Evolutionary conservation across 2,888 invertebrate genomes (phyloP).

Genomic region (Cabera pusaria): DNA sequence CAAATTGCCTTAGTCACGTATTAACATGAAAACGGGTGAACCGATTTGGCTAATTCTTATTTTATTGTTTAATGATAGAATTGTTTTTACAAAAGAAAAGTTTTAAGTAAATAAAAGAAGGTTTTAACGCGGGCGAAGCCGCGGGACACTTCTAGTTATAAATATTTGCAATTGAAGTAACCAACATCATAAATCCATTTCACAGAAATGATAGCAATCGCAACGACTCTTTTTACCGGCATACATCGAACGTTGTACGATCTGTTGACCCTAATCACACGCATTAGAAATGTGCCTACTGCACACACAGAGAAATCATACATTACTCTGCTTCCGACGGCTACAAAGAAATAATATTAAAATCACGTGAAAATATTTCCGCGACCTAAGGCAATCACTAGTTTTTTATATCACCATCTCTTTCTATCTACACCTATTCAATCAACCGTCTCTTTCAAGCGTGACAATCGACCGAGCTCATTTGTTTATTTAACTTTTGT

Average conservation of each 20-base stretch:
- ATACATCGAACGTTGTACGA: slow-evolving; percentile 32
- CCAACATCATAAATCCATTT: slow-evolving; percentile 8
- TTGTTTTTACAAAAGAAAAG: too few relatives aligned
- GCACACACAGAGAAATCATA: slow-evolving; percentile 52
- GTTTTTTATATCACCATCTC: slow-evolving; percentile 36
- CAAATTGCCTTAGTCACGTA: too few relatives aligned
- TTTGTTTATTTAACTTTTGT: slow-evolving; percentile 49
- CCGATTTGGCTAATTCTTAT: too few relatives aligned
- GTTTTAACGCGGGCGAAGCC: too few relatives aligned
- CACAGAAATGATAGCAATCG: slow-evolving; percentile 19
- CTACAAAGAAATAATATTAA: slow-evolving; percentile 45
- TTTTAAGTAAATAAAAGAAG: too few relatives aligned
- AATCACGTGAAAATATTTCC: slow-evolving; percentile 50
- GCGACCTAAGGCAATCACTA: slow-evolving; percentile 30
- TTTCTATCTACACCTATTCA: slow-evolving; percentile 29
- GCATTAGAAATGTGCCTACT: slow-evolving; percentile 55
- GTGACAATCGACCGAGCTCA: slow-evolving; percentile 39
- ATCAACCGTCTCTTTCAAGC: slow-evolving; percentile 25
- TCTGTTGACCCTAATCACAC: slow-evolving; percentile 59
- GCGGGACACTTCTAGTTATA: too few relatives aligned
- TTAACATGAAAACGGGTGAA: too few relatives aligned
- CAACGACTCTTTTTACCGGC: slow-evolving; percentile 22
- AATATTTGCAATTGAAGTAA: too few relatives aligned
- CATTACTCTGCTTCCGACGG: slow-evolving; percentile 38
- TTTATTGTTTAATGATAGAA: too few relatives aligned